phyloP scores from a whole-genome alignment of 2,797 vertebrate species.

The Graptemys geographica region DNA sequence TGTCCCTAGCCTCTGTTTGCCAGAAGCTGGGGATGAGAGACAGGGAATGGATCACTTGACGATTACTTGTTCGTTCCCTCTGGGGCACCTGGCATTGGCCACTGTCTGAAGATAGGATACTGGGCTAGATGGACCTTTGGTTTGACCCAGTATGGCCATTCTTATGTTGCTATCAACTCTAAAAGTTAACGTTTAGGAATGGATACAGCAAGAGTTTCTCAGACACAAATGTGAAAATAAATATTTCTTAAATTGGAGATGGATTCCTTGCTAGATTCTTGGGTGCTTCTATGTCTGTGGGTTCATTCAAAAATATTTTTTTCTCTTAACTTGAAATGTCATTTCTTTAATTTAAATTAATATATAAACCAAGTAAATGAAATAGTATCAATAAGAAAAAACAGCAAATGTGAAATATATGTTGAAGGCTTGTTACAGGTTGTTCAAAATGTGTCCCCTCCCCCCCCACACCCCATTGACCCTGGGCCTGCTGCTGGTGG shows the following conservation, averaged over 20 bases:
- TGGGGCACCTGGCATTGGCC: too few species aligned
- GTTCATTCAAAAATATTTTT: background rate
- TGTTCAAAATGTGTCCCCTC: background rate
- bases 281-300: background rate
- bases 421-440: background rate
- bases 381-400: background rate
- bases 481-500: too few species aligned
- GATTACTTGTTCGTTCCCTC: too few species aligned
- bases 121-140: too few species aligned
- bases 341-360: background rate
- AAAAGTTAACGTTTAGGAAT: background rate
- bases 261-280: background rate
- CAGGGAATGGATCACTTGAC: too few species aligned
- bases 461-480: too few species aligned
- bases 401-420: background rate
- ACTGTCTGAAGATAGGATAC: too few species aligned
- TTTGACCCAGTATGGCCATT: too few species aligned
- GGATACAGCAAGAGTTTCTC: background rate
- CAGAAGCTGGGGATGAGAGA: too few species aligned
- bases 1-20: too few species aligned
- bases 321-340: background rate
- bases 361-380: background rate
- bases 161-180: background rate
- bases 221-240: background rate
- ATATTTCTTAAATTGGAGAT: background rate